Percentiles rank a stretch among this genome's conserved stretches.
Evolutionary conservation across 2,797 vertebrate species (phyloP).

Genomic region (Malacoraja senta): DNA sequence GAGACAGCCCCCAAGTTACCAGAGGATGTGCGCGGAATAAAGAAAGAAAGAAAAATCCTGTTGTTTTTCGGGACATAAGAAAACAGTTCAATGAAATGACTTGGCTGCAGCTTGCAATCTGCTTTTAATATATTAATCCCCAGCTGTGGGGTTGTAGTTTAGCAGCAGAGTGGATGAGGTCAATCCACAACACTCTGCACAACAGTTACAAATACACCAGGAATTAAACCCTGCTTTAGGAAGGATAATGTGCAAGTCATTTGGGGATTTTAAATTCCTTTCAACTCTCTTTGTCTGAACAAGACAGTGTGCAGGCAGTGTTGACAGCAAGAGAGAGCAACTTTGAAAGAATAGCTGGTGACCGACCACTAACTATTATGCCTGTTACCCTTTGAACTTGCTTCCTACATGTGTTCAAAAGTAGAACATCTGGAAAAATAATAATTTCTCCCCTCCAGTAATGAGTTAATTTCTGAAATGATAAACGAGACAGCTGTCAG

Average conservation of each 20-base stretch:
- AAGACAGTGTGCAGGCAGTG: background rate
- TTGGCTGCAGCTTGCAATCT: slow-evolving; percentile 14
- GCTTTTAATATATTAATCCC: slow-evolving; percentile 27
- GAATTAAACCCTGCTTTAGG: background rate
- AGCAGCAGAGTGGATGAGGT: slow-evolving; percentile 25
- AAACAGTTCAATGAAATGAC: slow-evolving; percentile 14
- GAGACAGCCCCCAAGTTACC: background rate
- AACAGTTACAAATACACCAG: slow-evolving; percentile 6
- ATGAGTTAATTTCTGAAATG: background rate
- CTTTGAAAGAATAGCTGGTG: background rate
- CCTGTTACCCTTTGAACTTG: background rate
- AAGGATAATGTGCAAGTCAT: background rate
- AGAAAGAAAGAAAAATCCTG: background rate
- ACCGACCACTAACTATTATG: background rate
- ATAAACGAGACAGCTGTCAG: background rate
- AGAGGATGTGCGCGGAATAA: background rate
- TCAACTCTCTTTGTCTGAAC: slow-evolving; percentile 21
- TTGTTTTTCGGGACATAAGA: background rate
- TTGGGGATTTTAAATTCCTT: slow-evolving; percentile 33
- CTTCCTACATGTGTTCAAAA: background rate
- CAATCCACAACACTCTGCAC: background rate
- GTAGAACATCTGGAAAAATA: background rate
- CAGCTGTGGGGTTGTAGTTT: slow-evolving; percentile 19
- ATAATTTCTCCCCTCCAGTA: background rate
- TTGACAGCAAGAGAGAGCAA: background rate